Conservation (phyloP, 1,140 invertebrate species). For the Pseudomyrmex concolor region DNA sequence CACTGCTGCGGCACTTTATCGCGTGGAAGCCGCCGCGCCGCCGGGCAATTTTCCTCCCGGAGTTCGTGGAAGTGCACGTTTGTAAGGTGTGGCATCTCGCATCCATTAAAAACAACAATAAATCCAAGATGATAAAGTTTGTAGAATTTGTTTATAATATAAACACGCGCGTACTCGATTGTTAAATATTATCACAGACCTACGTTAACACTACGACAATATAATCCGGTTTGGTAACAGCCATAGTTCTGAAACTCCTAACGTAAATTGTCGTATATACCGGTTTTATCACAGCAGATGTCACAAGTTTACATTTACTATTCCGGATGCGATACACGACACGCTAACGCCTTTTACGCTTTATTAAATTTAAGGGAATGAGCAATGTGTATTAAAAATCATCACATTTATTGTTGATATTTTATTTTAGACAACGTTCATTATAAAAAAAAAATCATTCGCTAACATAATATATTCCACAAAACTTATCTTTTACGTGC, state of each 20-base stretch:
- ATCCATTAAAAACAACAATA: slow-evolving; percentile 21
- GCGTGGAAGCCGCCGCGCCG: neutral
- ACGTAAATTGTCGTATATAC: no score
- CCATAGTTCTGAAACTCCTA: no score
- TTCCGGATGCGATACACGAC: neutral
- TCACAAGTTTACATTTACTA: no score
- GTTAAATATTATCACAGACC: neutral
- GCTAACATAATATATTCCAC: slow-evolving; percentile 23
- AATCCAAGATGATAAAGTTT: neutral
- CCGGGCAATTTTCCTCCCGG: slow-evolving; percentile 3
- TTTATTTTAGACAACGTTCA: slow-evolving; percentile 44
- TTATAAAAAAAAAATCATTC: slow-evolving; percentile 40
- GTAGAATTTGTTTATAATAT: neutral
- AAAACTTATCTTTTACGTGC: slow-evolving; percentile 28
- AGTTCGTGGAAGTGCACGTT: slow-evolving; percentile 2
- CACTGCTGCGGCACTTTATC: slow-evolving; percentile 13
- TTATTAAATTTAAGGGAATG: neutral
- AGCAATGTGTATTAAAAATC: neutral
- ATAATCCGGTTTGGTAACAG: no score
- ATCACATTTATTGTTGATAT: neutral
- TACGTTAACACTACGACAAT: no score
- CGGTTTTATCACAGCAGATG: no score
- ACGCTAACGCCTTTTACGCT: neutral
- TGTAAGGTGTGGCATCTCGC: neutral
- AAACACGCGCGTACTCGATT: no score